These are phyloP conservation scores for Chiloscyllium plagiosum DNA, from an alignment of 2,113 vertebrate genomes.

Conservation along the genomic window DNA sequence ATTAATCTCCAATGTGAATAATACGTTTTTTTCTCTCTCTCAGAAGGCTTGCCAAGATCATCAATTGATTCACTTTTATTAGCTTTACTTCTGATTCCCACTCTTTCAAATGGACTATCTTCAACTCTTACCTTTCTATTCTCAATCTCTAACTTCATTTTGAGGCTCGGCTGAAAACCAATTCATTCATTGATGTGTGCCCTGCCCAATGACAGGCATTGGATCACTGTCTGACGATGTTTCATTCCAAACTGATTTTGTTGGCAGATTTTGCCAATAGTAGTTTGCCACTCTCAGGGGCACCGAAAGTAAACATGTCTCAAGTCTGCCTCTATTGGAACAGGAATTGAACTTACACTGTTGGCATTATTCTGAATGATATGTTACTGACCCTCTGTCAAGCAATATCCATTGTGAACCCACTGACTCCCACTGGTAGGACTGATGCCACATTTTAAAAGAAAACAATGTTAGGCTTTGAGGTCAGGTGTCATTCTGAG, in stretches of 20 bases:
- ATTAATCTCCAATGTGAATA: background rate
- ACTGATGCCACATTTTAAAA: background rate
- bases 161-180: background rate
- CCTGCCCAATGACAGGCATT: background rate
- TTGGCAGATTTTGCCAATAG: background rate
- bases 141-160: background rate
- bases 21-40: background rate
- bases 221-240: background rate
- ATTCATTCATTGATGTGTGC: background rate
- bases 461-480: no score
- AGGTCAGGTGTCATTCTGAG: no score
- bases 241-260: background rate
- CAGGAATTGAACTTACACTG: background rate
- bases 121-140: background rate
- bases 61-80: background rate
- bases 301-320: background rate
- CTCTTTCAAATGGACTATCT: background rate
- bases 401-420: background rate
- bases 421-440: background rate
- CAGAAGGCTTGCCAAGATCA: background rate
- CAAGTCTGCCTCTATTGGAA: background rate
- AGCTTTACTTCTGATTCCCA: background rate
- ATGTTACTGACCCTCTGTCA: background rate
- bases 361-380: background rate
- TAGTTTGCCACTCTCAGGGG: background rate